Evolutionary conservation across 2,888 invertebrate species (phyloP), one percentile per base, ranked within the genome.

Genomic region (Tetramorium bicarinatum): DNA sequence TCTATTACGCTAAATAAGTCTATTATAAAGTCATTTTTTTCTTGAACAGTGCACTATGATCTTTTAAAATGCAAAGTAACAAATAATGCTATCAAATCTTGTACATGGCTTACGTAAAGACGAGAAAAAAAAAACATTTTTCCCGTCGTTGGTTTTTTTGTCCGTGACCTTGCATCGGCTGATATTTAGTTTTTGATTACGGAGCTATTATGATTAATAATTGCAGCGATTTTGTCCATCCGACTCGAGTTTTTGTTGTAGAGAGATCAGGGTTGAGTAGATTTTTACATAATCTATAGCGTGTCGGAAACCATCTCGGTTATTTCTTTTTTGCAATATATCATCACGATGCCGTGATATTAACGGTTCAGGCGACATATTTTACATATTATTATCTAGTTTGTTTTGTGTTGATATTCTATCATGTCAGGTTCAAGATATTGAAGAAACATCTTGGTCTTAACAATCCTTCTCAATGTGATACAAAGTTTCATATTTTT

Each of bases 151-250:
- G 3, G n/a, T 34, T 56, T n/a, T 34, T 79, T 56, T 18, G 21
- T 9, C 18, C 13, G 2, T 38, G 38, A 34, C 59, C 18, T 80
- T 38, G 38, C 47, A 38, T 3, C 47, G 21, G 21, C 13, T 54
- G n/a, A 67, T 61, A 67, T 54, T 54, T 54, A 38, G 4, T n/a
- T 61, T n/a, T n/a, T 72, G 41, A 76, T 66, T 64, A 66, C n/a
- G 7, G 4, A 25, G 21, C 15, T 34, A 49, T 75, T 49, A 49
- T 0, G 3, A 41, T 52, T 38, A 38, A 52, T 64, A 61, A 38
- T 80, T 59, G 47, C 34, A 6, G 59, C 25, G 6, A 77, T 69
- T 77, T 29, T 9, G 11, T 67, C 11, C 29, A 38, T 47, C 25
- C 34, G 9, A 66, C 41, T 41, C 25, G 13, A 66, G 6, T 66